Base-by-base conservation (phyloP, 2,113 vertebrate genomes). In the Formicarius rufipectus region DNA sequence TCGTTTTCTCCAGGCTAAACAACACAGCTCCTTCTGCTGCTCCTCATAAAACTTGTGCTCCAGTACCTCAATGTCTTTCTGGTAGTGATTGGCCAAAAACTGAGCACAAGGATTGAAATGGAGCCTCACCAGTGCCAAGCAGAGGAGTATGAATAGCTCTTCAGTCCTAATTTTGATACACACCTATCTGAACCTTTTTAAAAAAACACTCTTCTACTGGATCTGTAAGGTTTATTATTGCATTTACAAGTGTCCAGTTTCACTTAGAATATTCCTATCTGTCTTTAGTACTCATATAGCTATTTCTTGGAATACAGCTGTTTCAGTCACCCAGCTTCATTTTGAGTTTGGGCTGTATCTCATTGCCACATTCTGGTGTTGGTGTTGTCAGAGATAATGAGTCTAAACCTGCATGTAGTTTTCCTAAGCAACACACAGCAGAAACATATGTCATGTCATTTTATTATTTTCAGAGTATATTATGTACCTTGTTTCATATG, bases 1-100 rank as follows among this genome's bases (percentile, higher is more conserved):
- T 80, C 44, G 39, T 69, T 31, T 80, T 23, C 18, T 84, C 15
- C 42, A 78, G 16, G 5, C 7, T 78, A 63, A 89, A 53, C 14
- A n/a, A 5, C 8, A 5, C 15, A 24, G 4, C 25, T 75, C 35
- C 12, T 6, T 55, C 73, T 84, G 12, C 3, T 0, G 0, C 2
- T 60, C 19, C 7, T 35, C 21, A 24, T 28, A 4, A 53, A 9
- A 33, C 22, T 16, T 53, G 10, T 44, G 6, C 17, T 78, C n/a
- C 24, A 44, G 23, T 7, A 53, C 3, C 6, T 56, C 50, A 74
- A 1, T 22, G 7, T 31, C 31, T 16, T 63, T 56, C 50, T 60
- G 37, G 17, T 10, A 49, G 8, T 21, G n/a, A 64, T 2, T 2
- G 12, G 8, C 13, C 2, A 35, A 74, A 47, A 90, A 50, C 7